Base-by-base conservation (phyloP, 2,797 vertebrate species). In the Allochrocebus solatus region DNA sequence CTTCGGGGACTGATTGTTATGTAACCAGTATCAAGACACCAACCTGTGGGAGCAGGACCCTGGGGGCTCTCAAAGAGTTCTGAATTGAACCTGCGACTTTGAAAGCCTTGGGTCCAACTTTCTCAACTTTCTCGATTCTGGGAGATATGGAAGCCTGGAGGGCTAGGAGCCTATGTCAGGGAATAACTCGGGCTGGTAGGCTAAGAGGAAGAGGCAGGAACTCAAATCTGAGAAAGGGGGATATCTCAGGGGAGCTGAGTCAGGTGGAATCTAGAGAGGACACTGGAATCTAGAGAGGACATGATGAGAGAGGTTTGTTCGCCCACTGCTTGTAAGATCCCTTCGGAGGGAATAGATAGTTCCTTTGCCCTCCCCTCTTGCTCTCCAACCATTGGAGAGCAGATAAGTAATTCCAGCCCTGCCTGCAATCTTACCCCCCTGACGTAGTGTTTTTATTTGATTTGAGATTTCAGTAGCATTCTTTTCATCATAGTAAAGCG, bases 1-100 rank as follows among this genome's bases (percentile, higher is more conserved):
- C 92, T 92, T 36, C 59, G 72, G 89, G 86, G 82, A 19, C 39
- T 39, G 81, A 97, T 97, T 97, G 94, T 97, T 98, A 96, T 41
- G 97, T 98, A 39, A 39, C 39, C 39, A 39, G 39, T 39, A 39
- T 39, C 39, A 39, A 39, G 39, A 39, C 39, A 39, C 39, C 39
- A 39, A 39, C 39, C 39, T 39, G 39, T 39, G 39, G 39, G 39
- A 39, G 39, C 39, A 39, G 39, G 39, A 39, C 21, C 3, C 24
- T 24, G 17, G 26, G 22, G 46, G 33, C 36, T 89, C 41, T 53
- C 70, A 41, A 87, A 43, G 41, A 83, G 30, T n/a, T 80, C 41
- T 82, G 12, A 83, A 87, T 16, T 43, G 39, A 24, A 24, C 30
- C 41, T 64, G 26, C 55, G 43, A 70, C 16, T 39, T 16, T 41